phyloP scores from a whole-genome alignment of 1,140 invertebrate species.

The Pachypeltis micranthus region DNA sequence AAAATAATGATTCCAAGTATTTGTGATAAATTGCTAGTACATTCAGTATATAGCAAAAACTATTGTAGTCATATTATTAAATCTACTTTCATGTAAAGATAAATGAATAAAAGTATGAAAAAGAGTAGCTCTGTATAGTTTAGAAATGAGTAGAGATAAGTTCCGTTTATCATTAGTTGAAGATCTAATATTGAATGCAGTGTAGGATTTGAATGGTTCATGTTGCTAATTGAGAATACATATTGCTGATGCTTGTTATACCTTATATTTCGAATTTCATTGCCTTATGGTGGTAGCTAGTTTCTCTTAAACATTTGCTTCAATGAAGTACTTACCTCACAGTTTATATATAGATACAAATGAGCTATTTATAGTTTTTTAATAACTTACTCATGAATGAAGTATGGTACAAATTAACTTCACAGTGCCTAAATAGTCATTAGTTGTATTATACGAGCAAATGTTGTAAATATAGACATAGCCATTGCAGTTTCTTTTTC shows the following conservation, averaged over 20 bases:
- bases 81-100: neutral
- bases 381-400: constrained; percentile 8
- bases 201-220: neutral
- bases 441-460: neutral
- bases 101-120: neutral
- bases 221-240: neutral
- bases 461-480: neutral
- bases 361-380: neutral
- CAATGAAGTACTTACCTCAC: neutral
- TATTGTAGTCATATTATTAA: neutral
- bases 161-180: neutral
- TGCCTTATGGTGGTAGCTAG: constrained; percentile 6
- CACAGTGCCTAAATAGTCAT: neutral
- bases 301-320: neutral
- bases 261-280: neutral
- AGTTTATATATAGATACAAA: neutral
- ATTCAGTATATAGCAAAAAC: neutral
- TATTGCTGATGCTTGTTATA: neutral
- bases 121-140: neutral
- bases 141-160: neutral
- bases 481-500: neutral
- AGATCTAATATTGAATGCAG: neutral
- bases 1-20: neutral
- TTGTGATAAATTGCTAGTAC: constrained; percentile 11
- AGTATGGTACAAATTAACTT: constrained; percentile 14